Conservation (phyloP, 2,113 vertebrate genomes). For the Oophaga pumilio region DNA sequence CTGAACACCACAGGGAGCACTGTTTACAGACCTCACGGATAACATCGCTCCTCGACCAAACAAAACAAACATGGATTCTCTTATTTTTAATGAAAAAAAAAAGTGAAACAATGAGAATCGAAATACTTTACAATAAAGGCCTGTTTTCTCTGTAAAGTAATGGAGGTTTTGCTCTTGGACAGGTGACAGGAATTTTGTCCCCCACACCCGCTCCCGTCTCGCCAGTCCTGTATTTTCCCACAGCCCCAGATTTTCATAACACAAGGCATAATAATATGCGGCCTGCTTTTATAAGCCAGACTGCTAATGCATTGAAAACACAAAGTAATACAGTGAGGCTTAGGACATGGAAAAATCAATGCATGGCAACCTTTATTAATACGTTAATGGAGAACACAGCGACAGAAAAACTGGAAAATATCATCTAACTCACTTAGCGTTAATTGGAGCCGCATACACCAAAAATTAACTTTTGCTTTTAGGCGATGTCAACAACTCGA, state of each 20-base stretch:
- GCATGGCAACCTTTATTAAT: slow-evolving; percentile 78
- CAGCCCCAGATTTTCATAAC: slow-evolving; percentile 61
- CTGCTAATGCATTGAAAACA: slow-evolving; percentile 63
- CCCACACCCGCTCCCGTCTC: background rate
- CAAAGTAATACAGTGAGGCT: slow-evolving; percentile 67
- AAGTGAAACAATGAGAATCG: too few species aligned
- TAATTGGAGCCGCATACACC: slow-evolving; percentile 74
- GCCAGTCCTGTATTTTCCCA: background rate
- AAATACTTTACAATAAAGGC: too few species aligned
- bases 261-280: slow-evolving; percentile 43
- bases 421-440: slow-evolving; percentile 70
- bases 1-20: too few species aligned
- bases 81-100: too few species aligned
- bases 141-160: too few species aligned
- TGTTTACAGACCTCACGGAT: too few species aligned
- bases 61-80: too few species aligned
- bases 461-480: slow-evolving; percentile 70
- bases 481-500: slow-evolving; percentile 73
- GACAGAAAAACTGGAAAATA: slow-evolving; percentile 74
- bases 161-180: background rate
- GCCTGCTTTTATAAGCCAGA: slow-evolving; percentile 60
- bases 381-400: slow-evolving; percentile 78
- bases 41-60: too few species aligned
- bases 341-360: slow-evolving; percentile 72
- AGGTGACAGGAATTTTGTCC: slow-evolving; percentile 8